Evolutionary conservation across 2,113 vertebrate species (phyloP), one percentile per base, ranked within the genome.

Genomic region (Triplophysa tibetana): DNA sequence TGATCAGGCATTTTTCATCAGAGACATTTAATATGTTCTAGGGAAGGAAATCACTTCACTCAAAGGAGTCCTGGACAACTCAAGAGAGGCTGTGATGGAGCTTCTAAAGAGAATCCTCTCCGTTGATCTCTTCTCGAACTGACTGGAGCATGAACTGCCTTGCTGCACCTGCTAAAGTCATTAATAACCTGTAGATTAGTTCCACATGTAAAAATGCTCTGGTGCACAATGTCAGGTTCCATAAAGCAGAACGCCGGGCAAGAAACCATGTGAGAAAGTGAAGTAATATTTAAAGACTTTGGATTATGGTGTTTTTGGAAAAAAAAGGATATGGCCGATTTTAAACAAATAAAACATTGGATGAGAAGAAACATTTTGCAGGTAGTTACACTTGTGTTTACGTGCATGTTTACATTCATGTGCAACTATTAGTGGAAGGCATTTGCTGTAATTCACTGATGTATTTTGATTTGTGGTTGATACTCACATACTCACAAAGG

Each of bases 181-280:
- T 93, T 90, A 90, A 70, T 78, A 81, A 61, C 19, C 82, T 75
- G 41, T 66, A 85, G 82, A 92, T 89, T 90, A 82, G 81, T 90
- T 89, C 89, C 90, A 90, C 81, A 88, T 92, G 91, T 79, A 86
- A 77, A 86, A 89, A 92, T 90, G 73, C 83, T 89, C 88, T 87
- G 83, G 79, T 83, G 86, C 82, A 85, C 65, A 89, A 87, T 84
- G 85, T 85, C 85, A 85, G 85, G 85, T 87, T 84, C 85, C 80
- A 89, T 89, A 88, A 90, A 88, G 23, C 29, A 83, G 82, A 82
- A 88, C 79, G 79, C 80, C 88, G 87, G 88, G 88, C 85, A 82
- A 88, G 84, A 86, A 78, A 84, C 84, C 84, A 75, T 88, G 80
- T 81, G 79, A 82, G 70, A 87, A 84, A 74, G 54, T 79, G 62